These are phyloP conservation scores for Orchestes rusci DNA, from an alignment of 2,888 invertebrate genomes.

Conservation along the genomic window DNA sequence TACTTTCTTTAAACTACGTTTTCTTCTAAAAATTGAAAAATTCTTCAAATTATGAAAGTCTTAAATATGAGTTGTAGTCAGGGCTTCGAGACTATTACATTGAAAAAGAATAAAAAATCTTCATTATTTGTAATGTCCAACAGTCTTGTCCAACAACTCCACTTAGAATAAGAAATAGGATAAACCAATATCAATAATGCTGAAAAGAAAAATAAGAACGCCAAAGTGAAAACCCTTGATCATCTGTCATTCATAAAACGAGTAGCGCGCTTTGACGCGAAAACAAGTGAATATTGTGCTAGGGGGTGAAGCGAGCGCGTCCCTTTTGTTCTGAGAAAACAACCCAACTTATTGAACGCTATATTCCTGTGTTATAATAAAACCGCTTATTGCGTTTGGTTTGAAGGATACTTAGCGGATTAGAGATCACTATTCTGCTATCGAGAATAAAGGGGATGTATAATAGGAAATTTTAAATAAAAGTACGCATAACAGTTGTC, in stretches of 20 bases:
- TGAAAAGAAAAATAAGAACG: constrained; percentile 20
- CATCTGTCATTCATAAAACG: constrained; percentile 37
- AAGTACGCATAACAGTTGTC: no score
- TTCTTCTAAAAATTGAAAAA: no score
- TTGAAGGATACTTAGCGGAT: constrained; percentile 33
- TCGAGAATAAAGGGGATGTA: no score
- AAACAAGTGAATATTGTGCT: constrained; percentile 32
- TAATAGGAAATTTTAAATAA: no score
- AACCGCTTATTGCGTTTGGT: constrained; percentile 39
- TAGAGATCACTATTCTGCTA: constrained; percentile 27
- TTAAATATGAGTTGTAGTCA: no score
- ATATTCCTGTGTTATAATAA: constrained; percentile 34
- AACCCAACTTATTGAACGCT: constrained; percentile 22
- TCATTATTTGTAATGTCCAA: no score
- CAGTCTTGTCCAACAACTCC: no score
- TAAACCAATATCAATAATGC: constrained; percentile 10
- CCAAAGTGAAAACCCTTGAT: constrained; percentile 34
- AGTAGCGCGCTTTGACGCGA: constrained; percentile 34
- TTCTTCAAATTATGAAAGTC: no score
- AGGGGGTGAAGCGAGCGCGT: constrained; percentile 29
- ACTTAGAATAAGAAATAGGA: no score
- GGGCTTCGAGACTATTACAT: no score
- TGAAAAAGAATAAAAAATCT: no score
- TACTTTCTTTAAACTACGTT: no score
- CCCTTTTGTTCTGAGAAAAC: constrained; percentile 32